Conservation (phyloP, 2,888 invertebrate species). For the Ormyrus thymus region DNA sequence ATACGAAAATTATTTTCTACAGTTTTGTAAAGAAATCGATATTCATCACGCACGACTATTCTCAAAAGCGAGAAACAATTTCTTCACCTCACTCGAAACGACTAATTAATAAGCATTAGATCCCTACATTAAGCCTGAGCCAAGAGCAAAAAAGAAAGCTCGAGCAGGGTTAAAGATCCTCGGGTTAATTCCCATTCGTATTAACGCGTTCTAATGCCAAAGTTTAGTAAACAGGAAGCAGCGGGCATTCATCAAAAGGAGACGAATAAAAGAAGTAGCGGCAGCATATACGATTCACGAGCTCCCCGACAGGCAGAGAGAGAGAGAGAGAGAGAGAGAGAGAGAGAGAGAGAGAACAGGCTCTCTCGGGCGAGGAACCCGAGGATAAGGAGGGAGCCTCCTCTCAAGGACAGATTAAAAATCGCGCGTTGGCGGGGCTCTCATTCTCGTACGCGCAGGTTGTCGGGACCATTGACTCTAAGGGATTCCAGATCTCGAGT, state of each 20-base stretch:
- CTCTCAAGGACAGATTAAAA: conserved; percentile 52
- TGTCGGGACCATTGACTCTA: conserved; percentile 53
- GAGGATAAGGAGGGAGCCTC: neutral
- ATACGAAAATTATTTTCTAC: too few species aligned
- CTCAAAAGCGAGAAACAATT: too few species aligned
- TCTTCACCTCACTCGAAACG: too few species aligned
- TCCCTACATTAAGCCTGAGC: too few species aligned
- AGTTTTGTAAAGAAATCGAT: too few species aligned
- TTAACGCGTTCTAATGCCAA: conserved; percentile 41
- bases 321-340: conserved; percentile 13
- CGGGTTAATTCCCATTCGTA: conserved; percentile 16
- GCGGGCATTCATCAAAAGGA: conserved; percentile 42
- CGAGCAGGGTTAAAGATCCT: too few species aligned
- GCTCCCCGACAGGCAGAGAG: conserved; percentile 9
- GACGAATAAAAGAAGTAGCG: conserved; percentile 47
- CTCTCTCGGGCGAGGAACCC: neutral
- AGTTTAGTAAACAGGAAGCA: conserved; percentile 52
- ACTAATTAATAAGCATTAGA: too few species aligned
- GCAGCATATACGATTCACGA: conserved; percentile 3
- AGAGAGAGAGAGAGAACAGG: conserved; percentile 1
- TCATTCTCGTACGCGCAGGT: conserved; percentile 21
- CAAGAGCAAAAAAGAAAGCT: too few species aligned
- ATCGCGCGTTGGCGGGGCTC: conserved; percentile 37
- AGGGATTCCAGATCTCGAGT: conserved; percentile 53
- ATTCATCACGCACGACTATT: too few species aligned